Evolutionary conservation across 2,797 vertebrate species (phyloP).

Genomic region (Champsocephalus esox): DNA sequence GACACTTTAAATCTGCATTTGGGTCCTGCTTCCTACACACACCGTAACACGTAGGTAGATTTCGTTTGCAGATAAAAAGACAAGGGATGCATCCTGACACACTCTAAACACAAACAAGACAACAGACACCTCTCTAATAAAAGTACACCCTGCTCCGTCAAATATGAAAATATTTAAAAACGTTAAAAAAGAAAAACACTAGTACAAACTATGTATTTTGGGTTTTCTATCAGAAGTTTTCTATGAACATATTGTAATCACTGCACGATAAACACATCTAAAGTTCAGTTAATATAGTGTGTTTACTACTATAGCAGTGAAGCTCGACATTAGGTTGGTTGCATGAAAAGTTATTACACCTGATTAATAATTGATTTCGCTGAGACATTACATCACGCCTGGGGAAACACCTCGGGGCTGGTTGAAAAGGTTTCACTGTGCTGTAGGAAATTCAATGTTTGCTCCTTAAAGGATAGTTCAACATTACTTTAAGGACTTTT

Average conservation of each 20-base stretch:
- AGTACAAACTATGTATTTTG: no score
- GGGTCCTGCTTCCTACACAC: no score
- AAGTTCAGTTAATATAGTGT: not conserved
- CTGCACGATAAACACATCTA: not conserved
- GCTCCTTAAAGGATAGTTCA: not conserved
- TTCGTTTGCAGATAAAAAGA: no score
- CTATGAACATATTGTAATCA: not conserved
- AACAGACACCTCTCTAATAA: no score
- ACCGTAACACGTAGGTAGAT: no score
- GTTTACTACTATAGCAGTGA: not conserved
- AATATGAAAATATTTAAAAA: no score
- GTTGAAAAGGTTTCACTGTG: constrained; percentile 18
- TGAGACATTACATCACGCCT: constrained; percentile 1
- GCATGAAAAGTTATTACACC: not conserved
- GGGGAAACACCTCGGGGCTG: constrained; percentile 6
- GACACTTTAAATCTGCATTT: no score
- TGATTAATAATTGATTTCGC: constrained; percentile 23
- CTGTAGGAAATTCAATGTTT: not conserved
- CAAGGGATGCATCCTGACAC: no score
- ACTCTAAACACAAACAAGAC: no score
- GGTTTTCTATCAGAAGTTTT: no score
- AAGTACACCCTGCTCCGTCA: no score
- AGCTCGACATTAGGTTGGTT: not conserved
- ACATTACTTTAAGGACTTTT: not conserved
- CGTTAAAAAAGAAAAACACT: no score